These are phyloP conservation scores for Drosophila macrothrix DNA, from an alignment of 2,888 invertebrate species.

Conservation along the genomic window DNA sequence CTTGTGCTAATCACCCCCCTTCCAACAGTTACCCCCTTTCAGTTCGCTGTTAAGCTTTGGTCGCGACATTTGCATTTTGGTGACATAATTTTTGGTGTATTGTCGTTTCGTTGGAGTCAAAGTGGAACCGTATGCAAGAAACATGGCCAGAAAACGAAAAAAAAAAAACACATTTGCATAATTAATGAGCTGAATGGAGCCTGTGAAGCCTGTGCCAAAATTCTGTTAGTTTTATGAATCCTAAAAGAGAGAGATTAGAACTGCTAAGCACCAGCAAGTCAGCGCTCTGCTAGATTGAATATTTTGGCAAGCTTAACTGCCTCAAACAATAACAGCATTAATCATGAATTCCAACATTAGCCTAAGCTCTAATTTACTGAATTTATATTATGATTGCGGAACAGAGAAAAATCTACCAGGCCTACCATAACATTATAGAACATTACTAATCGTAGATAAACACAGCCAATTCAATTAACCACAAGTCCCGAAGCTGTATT, in stretches of 20 bases:
- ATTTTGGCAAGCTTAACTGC: neutral
- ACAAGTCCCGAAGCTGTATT: neutral
- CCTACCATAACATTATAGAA: neutral
- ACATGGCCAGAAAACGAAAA: constrained; percentile 30
- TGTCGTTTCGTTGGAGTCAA: constrained; percentile 22
- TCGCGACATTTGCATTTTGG: constrained; percentile 71
- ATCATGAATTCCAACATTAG: neutral
- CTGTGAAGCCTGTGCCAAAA: constrained; percentile 1
- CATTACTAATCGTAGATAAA: neutral
- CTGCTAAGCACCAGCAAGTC: constrained; percentile 10
- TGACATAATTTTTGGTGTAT: constrained; percentile 68
- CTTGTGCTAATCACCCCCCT: constrained; percentile 61
- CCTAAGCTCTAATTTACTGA: neutral
- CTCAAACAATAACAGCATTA: neutral
- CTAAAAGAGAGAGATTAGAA: constrained; percentile 22
- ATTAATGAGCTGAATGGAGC: constrained; percentile 62
- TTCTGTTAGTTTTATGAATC: constrained; percentile 41
- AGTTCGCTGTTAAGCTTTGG: constrained; percentile 22
- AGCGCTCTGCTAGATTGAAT: neutral
- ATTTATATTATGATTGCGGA: neutral
- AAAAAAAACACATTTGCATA: constrained; percentile 67
- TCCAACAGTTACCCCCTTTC: constrained; percentile 2
- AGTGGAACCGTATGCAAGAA: constrained; percentile 25
- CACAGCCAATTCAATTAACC: neutral
- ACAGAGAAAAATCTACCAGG: neutral